Percentiles rank a stretch among this genome's conserved stretches.
phyloP scores from a whole-genome alignment of 2,797 vertebrate species.

The Danio choprae region DNA sequence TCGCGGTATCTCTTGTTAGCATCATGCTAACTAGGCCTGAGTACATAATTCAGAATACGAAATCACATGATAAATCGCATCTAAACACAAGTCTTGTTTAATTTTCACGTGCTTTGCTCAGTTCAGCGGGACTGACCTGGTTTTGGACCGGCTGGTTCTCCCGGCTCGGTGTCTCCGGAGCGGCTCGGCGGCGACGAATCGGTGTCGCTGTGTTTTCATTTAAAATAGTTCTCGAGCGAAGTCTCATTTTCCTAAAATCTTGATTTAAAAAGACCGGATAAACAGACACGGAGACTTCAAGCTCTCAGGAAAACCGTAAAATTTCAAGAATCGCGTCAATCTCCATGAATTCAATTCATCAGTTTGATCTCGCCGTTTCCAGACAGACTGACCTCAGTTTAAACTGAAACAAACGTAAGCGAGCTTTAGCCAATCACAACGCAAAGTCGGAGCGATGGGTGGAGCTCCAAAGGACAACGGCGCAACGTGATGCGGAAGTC shows the following conservation, averaged over 20 bases:
- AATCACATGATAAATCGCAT: not conserved
- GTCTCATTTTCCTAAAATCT: slow-evolving; percentile 70
- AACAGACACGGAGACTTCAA: not conserved
- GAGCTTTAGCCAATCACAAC: not conserved
- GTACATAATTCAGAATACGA: not conserved
- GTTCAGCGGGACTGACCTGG: slow-evolving; percentile 10
- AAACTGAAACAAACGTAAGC: slow-evolving; percentile 53
- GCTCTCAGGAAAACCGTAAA: not conserved
- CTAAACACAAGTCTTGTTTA: not conserved
- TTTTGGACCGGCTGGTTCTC: not conserved
- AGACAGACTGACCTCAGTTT: slow-evolving; percentile 40
- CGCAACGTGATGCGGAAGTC: slow-evolving; percentile 62
- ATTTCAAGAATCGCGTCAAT: too few species aligned
- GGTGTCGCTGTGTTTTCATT: slow-evolving; percentile 54
- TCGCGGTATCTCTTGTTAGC: not conserved
- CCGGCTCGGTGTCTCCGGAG: slow-evolving; percentile 42
- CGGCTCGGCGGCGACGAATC: slow-evolving; percentile 39
- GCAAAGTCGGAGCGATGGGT: slow-evolving; percentile 56
- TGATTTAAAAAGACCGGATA: not conserved
- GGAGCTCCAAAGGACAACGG: slow-evolving; percentile 57
- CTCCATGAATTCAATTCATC: not conserved
- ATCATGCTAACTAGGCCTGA: slow-evolving; percentile 19
- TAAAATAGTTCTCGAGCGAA: slow-evolving; percentile 69
- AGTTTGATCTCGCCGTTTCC: not conserved
- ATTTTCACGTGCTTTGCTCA: too few species aligned